Percentiles rank a stretch among this genome's conserved stretches.
Conservation (phyloP, 1,140 invertebrate species). For the Magallana gigas region DNA sequence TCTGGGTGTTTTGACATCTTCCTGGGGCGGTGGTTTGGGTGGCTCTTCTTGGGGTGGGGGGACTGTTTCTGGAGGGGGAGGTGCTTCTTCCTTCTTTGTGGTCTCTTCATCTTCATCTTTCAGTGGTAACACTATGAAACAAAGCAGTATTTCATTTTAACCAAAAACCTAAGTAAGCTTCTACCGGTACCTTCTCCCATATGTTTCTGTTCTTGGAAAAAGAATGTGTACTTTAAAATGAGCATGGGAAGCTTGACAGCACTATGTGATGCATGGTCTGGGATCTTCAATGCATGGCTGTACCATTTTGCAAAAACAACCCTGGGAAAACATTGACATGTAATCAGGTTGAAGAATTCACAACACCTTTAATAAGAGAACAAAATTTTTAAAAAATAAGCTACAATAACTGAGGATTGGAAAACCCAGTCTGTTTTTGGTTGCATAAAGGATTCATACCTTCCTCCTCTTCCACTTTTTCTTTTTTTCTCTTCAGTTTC, state of each 20-base stretch:
- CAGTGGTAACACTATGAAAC: neutral
- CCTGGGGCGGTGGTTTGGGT: neutral
- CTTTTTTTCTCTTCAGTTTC: conserved; percentile 54
- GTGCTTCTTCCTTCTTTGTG: conserved; percentile 34
- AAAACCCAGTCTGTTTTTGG: too few species aligned
- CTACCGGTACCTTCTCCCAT: too few species aligned
- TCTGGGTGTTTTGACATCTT: conserved; percentile 43
- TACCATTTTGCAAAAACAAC: too few species aligned
- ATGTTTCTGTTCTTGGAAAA: neutral
- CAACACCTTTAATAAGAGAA: neutral
- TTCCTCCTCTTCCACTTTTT: conserved; percentile 51
- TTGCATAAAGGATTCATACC: neutral
- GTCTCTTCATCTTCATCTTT: conserved; percentile 1
- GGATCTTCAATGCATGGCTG: too few species aligned
- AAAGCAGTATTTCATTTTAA: neutral
- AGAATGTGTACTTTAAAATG: too few species aligned
- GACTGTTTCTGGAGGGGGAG: neutral
- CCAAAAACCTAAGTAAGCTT: neutral
- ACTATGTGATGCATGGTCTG: too few species aligned
- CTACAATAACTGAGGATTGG: neutral
- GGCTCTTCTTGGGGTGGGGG: conserved; percentile 16
- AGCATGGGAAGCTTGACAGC: too few species aligned
- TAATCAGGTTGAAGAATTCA: neutral
- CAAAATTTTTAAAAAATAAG: neutral
- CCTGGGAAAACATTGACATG: too few species aligned